Percentiles rank a stretch among this genome's conserved stretches.
Conservation (phyloP, 2,797 vertebrate species). For the Rhodeus uyekii region DNA sequence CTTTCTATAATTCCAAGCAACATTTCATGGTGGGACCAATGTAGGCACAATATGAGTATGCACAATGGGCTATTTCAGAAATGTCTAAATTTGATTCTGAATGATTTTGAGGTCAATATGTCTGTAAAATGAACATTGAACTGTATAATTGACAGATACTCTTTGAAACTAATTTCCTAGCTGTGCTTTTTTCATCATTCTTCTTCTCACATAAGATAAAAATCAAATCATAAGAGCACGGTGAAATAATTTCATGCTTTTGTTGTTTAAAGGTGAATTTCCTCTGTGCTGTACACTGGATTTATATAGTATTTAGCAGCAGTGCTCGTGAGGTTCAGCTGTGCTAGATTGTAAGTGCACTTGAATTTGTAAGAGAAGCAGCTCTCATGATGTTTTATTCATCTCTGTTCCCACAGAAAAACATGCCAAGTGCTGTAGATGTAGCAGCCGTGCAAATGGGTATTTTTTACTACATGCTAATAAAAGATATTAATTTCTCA, state of each 20-base stretch:
- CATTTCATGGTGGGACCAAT: neutral
- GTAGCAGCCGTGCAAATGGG: constrained; percentile 2
- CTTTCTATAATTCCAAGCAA: neutral
- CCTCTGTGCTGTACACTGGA: neutral
- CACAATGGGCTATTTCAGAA: neutral
- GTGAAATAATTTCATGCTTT: neutral
- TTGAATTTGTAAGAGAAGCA: constrained; percentile 60
- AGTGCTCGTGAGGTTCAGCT: constrained; percentile 68
- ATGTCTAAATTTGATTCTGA: neutral
- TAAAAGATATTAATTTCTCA: constrained; percentile 36
- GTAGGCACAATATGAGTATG: neutral
- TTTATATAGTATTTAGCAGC: constrained; percentile 62
- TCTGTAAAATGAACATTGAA: neutral
- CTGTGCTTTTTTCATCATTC: neutral
- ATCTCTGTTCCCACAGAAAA: constrained; percentile 58
- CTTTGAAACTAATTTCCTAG: neutral
- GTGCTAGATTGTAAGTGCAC: constrained; percentile 69
- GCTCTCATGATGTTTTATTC: constrained; percentile 71
- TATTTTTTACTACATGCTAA: constrained; percentile 55
- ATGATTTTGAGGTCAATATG: neutral
- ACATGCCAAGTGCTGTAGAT: constrained; percentile 44
- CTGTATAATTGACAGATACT: neutral
- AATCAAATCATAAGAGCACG: neutral
- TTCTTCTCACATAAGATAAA: neutral
- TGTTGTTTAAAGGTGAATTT: neutral